A percentile compares a stretch with the other conserved stretches of the same genome.
phyloP scores from a whole-genome alignment of 1,140 invertebrate genomes.

The Achatina immaculata region DNA sequence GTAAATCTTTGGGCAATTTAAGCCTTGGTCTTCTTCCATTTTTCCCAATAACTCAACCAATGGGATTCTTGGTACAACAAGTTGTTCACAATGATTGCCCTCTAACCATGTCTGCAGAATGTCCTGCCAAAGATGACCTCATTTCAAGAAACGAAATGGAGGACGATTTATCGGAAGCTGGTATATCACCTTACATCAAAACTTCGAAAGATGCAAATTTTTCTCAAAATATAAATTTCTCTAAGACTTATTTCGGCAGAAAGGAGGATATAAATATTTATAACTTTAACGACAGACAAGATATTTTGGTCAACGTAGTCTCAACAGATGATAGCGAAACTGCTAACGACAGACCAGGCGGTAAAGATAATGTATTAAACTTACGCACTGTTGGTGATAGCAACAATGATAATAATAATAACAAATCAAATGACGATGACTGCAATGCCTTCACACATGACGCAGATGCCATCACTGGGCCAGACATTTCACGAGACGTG shows the following conservation, averaged over 20 bases:
- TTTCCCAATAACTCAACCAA: conserved; percentile 72
- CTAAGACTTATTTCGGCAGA: too few relatives aligned
- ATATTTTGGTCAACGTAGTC: too few relatives aligned
- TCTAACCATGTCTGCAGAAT: too few relatives aligned
- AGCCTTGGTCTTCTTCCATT: conserved; percentile 66
- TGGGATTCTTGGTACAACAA: conserved; percentile 67
- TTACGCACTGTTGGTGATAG: conserved; percentile 14
- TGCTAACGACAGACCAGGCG: background rate
- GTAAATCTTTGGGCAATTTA: conserved; percentile 69
- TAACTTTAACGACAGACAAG: too few relatives aligned
- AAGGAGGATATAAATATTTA: too few relatives aligned
- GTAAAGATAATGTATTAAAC: background rate
- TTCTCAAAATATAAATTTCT: background rate
- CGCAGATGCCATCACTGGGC: too few relatives aligned
- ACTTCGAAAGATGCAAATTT: background rate
- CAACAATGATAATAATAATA: background rate
- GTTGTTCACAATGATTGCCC: background rate
- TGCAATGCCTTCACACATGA: too few relatives aligned
- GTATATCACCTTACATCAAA: background rate
- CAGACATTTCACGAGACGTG: too few relatives aligned
- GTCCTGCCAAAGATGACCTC: too few relatives aligned
- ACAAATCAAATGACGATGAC: too few relatives aligned
- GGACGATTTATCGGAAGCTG: background rate
- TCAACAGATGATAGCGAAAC: background rate
- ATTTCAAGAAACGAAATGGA: background rate